Evolutionary conservation across 2,888 invertebrate species (phyloP).

Genomic region (Lepidochrysops patricia): DNA sequence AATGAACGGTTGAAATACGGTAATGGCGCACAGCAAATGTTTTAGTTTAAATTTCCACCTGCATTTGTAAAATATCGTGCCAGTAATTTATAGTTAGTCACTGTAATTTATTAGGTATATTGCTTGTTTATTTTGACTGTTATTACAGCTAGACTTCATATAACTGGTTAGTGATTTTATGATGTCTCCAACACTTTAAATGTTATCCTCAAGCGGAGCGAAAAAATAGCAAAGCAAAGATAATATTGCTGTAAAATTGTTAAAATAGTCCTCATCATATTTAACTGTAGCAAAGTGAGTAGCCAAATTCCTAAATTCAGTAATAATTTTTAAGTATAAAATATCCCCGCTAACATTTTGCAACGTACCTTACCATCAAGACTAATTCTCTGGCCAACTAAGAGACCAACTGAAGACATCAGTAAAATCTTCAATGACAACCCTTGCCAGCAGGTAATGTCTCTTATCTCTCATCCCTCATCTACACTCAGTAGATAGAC

Average conservation of each 20-base stretch:
- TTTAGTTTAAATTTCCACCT: slow-evolving; percentile 6
- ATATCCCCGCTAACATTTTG: too few relatives aligned
- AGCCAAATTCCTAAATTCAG: too few relatives aligned
- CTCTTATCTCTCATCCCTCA: background rate
- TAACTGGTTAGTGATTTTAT: too few relatives aligned
- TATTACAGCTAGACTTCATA: background rate
- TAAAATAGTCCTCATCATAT: background rate
- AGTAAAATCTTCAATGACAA: background rate
- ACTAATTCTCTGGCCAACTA: background rate
- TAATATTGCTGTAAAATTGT: too few relatives aligned
- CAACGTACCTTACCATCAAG: background rate
- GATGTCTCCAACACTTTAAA: too few relatives aligned
- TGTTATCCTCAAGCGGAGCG: too few relatives aligned
- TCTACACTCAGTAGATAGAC: slow-evolving; percentile 11
- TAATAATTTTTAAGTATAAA: too few relatives aligned
- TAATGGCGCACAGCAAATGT: slow-evolving; percentile 27
- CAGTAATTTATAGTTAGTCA: background rate
- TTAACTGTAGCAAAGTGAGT: too few relatives aligned
- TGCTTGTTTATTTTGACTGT: background rate
- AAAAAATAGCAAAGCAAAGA: too few relatives aligned
- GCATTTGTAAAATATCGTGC: background rate
- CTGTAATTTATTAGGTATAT: background rate
- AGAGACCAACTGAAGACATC: background rate
- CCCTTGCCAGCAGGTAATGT: background rate
- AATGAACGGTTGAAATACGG: slow-evolving; percentile 36